These are phyloP conservation scores for Scopus umbretta DNA, from an alignment of 2,113 vertebrate genomes.

Conservation along the genomic window DNA sequence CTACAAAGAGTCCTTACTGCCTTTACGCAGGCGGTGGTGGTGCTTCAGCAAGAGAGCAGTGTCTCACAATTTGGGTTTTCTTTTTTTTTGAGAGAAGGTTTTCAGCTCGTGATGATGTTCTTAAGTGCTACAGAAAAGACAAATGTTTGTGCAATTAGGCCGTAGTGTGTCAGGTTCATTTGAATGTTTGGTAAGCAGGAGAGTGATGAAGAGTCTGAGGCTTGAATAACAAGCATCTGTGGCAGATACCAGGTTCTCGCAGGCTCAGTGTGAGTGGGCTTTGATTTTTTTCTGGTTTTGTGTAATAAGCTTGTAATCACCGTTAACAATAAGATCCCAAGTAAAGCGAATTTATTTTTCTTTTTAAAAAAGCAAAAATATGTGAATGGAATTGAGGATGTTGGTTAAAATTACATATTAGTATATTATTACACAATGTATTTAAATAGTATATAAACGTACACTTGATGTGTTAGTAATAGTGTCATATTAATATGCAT, in stretches of 20 bases:
- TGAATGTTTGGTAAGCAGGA: not conserved
- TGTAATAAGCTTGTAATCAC: not conserved
- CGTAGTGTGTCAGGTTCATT: not conserved
- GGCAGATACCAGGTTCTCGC: not conserved
- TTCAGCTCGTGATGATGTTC: not conserved
- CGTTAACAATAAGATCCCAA: not conserved
- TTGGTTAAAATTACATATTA: not conserved
- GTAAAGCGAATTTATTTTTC: not conserved
- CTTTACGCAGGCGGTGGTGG: not conserved
- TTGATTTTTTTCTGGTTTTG: not conserved
- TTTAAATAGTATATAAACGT: not conserved
- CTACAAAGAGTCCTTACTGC: not conserved
- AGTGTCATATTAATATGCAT: not conserved
- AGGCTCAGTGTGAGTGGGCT: not conserved
- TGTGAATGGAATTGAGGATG: not conserved
- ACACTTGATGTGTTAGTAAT: not conserved
- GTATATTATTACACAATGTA: too few species aligned
- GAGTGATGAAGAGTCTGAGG: accelerated
- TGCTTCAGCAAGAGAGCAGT: not conserved
- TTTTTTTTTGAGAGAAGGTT: not conserved
- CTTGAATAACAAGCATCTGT: accelerated
- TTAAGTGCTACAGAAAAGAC: too few species aligned
- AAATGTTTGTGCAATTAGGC: too few species aligned
- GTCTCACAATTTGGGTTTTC: accelerated
- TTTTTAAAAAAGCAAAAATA: not conserved